These are phyloP conservation scores for Calosoma granatense DNA, from an alignment of 1,140 invertebrate species.

Conservation along the genomic window DNA sequence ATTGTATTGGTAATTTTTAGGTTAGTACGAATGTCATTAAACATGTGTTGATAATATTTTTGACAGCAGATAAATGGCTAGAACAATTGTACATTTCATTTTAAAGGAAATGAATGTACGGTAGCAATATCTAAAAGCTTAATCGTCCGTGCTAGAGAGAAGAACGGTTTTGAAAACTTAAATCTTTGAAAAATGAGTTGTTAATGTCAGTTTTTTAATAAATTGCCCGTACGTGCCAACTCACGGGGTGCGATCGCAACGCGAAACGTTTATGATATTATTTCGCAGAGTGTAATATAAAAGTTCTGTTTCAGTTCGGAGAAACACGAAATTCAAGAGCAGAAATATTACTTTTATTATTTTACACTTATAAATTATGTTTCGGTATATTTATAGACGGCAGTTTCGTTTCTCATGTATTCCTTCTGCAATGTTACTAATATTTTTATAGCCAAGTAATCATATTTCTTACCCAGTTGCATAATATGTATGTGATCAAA, in stretches of 20 bases:
- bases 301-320: background rate
- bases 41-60: too few species aligned
- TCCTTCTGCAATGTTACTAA: too few species aligned
- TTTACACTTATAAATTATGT: too few species aligned
- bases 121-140: background rate
- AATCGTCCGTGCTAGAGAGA: background rate
- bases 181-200: constrained; percentile 9
- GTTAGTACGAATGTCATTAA: too few species aligned
- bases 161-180: constrained; percentile 2
- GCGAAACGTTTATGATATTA: background rate
- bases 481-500: too few species aligned
- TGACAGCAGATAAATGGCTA: too few species aligned
- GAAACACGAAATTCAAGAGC: background rate
- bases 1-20: too few species aligned
- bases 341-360: background rate
- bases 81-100: background rate
- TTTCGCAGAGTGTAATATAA: background rate
- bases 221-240: constrained; percentile 1
- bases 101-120: background rate
- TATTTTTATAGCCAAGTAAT: too few species aligned
- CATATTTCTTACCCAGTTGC: too few species aligned
- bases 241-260: background rate
- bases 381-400: too few species aligned
- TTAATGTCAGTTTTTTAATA: constrained; percentile 5
- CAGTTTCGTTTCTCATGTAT: too few species aligned